Conservation (phyloP, 2,797 vertebrate genomes). For the Garrulus glandarius region DNA sequence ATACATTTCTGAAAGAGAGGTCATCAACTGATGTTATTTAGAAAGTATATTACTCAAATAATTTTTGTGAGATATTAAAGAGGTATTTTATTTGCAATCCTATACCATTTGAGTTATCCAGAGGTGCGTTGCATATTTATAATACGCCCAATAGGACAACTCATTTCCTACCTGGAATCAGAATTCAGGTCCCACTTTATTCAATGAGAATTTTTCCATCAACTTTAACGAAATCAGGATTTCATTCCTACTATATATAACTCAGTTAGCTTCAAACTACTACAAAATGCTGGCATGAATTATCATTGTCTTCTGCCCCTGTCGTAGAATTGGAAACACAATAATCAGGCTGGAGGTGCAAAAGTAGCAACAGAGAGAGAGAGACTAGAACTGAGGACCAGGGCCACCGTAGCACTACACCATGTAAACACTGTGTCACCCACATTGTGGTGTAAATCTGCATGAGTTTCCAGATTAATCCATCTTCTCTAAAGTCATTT, state of each 20-base stretch:
- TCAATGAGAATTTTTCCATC: constrained; percentile 5
- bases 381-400: neutral
- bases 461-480: neutral
- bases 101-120: neutral
- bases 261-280: neutral
- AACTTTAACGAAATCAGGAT: neutral
- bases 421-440: neutral
- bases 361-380: neutral
- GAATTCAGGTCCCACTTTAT: neutral
- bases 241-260: neutral
- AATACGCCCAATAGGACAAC: neutral
- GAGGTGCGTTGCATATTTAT: neutral
- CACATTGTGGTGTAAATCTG: neutral
- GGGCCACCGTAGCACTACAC: neutral
- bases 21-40: neutral
- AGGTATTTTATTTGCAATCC: neutral
- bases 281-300: neutral
- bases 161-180: neutral
- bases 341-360: neutral
- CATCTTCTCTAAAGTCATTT: neutral
- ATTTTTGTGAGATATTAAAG: neutral
- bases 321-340: neutral
- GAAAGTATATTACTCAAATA: neutral
- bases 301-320: neutral
- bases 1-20: neutral